Conservation (phyloP, 2,888 invertebrate species). For the Trichopria drosophilae region DNA sequence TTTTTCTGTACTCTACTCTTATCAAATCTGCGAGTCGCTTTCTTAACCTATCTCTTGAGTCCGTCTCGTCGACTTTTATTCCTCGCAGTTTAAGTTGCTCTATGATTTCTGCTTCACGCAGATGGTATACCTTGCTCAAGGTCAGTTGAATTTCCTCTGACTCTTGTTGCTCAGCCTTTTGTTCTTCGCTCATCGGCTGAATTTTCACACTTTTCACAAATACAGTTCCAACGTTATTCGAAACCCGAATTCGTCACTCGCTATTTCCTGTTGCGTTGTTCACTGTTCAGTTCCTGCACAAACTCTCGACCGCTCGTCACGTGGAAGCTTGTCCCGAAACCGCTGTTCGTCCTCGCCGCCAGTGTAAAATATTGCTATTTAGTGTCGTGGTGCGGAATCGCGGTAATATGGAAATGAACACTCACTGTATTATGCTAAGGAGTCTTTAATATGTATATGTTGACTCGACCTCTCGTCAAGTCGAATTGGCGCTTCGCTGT, state of each 20-base stretch:
- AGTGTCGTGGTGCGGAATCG: too few species aligned
- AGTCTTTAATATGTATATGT: too few species aligned
- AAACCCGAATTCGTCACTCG: conserved; percentile 20
- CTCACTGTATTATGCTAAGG: too few species aligned
- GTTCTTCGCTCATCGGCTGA: conserved; percentile 13
- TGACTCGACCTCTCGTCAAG: too few species aligned
- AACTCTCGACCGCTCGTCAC: too few species aligned
- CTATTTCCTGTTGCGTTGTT: conserved; percentile 18
- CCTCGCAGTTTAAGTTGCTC: conserved; percentile 15
- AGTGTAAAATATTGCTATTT: too few species aligned
- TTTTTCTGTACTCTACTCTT: conserved; percentile 3
- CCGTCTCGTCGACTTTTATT: conserved; percentile 17
- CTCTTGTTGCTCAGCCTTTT: conserved; percentile 6
- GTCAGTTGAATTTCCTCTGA: conserved; percentile 8
- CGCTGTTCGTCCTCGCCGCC: conserved; percentile 11
- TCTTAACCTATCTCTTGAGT: conserved; percentile 14
- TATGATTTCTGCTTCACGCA: conserved; percentile 18
- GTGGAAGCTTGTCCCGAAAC: conserved; percentile 3
- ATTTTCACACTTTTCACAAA: conserved; percentile 6
- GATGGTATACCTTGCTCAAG: conserved; percentile 12
- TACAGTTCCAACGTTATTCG: conserved; percentile 11
- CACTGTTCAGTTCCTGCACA: too few species aligned
- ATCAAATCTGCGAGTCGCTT: conserved; percentile 17
- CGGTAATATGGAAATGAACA: too few species aligned
- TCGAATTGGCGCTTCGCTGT: too few species aligned